Conservation (phyloP, 1,140 invertebrate species). For the Parapsyche elsis region DNA sequence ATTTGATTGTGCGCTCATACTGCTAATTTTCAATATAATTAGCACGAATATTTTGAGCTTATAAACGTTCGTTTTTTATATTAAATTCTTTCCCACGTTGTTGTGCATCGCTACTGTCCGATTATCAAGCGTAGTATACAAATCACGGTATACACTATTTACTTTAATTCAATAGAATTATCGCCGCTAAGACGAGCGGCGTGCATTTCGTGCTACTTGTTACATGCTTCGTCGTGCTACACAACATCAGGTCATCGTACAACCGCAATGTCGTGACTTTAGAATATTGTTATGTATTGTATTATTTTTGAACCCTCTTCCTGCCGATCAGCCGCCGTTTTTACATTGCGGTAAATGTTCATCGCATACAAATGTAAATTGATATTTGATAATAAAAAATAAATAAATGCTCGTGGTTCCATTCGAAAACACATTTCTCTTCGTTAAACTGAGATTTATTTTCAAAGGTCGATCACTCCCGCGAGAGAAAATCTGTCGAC, state of each 20-base stretch:
- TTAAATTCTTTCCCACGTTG: not conserved
- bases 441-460: constrained; percentile 18
- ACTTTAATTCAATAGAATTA: constrained; percentile 31
- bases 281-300: not conserved
- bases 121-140: constrained; percentile 4
- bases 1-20: not conserved
- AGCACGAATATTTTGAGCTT: not conserved
- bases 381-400: too few species aligned
- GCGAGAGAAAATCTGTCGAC: constrained; percentile 21
- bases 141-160: constrained; percentile 4
- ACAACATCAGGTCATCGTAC: constrained; percentile 19
- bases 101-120: not conserved
- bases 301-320: not conserved
- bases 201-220: constrained; percentile 36
- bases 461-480: constrained; percentile 12
- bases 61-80: not conserved
- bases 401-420: too few species aligned
- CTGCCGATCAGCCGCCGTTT: not conserved
- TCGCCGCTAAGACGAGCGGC: not conserved
- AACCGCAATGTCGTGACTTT: constrained; percentile 8
- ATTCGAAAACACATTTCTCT: not conserved
- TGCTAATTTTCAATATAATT: not conserved
- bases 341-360: too few species aligned
- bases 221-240: constrained; percentile 20
- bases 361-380: too few species aligned